Evolutionary conservation across 1,140 invertebrate genomes (phyloP), one percentile per base, ranked within the genome.

Genomic region (Lanistes nyassanus): DNA sequence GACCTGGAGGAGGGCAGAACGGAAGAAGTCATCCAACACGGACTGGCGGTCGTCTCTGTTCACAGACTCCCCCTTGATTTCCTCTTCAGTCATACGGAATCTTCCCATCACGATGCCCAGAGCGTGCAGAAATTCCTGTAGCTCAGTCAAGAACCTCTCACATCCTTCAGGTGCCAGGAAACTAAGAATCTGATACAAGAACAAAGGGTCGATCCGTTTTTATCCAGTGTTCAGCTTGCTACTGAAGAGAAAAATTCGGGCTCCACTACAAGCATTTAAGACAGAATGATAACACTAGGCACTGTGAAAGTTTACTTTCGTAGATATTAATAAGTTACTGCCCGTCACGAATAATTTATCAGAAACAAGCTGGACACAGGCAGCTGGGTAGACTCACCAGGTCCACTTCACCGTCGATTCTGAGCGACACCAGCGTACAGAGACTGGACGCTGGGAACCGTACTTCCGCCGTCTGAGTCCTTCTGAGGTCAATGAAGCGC

Each of bases 21-120:
- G 92, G 90, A 99, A 99, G 91, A 99, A 99, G 89, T 98, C 96
- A 85, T 99, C 97, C 29, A 99, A 87, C 79, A 97, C 93, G 80
- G 95, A 94, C 84, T 99, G 96, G 36, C 98, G 90, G 37, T 97
- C 92, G 85, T 99, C 97, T 84, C 64, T 72, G 0, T 98, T 99
- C 89, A 98, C 96, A 21, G 98, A 97, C 84, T 96, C 95, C 29
- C 95, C 94, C 64, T 98, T 87, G 91, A 99, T 96, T 64, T 96
- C 92, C 80, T 98, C 96, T 75, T 96, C 83, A 76, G 80, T 82
- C 21, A 85, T 88, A 80, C 94, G 92, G 5, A 92, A 91, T 2
- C 91, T 91, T 80, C 94, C 93, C 58, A 96, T 89, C 69, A 92
- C 92, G 84, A 97, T 97, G 82, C 96, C 96, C 82, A 96, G 93